Base-by-base conservation (phyloP, 2,888 invertebrate genomes). In the Acrocyrtus sp. region DNA sequence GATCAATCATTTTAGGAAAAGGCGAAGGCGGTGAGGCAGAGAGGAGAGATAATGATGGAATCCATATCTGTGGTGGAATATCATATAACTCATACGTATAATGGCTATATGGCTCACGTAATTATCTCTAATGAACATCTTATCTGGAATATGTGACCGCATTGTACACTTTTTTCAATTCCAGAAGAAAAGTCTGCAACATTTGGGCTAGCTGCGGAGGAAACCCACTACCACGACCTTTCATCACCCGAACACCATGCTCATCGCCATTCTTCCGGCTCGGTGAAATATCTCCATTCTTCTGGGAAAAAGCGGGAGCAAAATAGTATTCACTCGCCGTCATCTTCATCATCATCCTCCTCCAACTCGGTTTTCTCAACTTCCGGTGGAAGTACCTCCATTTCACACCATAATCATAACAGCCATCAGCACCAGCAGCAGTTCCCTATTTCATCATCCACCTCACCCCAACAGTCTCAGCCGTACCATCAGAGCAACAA, bases 181-280 rank as follows among this genome's bases (percentile, higher is more conserved):
- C 6, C 39, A 63, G 63, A 45, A 29, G 53, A 63, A 45, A 63
- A 63, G 22, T 51, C 62, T n/a, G n/a, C n/a, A 12, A 21, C 24
- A 8, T 51, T 29, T 24, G 24, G 29, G 17, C 53, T 53, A 6
- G 53, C 53, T 4, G 53, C 21, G 4, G 27, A n/a, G n/a, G n/a
- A n/a, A n/a, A n/a, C n/a, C n/a, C n/a, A n/a, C n/a, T n/a, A n/a
- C 6, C 8, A 39, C 39, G 39, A 39, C 39, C 12, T 39, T 10
- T 12, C 12, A 39, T 12, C 39, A 39, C n/a, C n/a, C 27, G 21
- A 50, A 22, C 24, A 3, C 12, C 12, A 45, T 45, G 1, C 8
- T 50, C 50, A 24, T 8, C 48, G 48, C 48, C 22, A 50, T 1
- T 3, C 26, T 2, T 17, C 19, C 17, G 47, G 19, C 47, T 47